Evolutionary conservation across 1,140 invertebrate genomes (phyloP), one percentile per base, ranked within the genome.

Genomic region (Holotrichia oblita): DNA sequence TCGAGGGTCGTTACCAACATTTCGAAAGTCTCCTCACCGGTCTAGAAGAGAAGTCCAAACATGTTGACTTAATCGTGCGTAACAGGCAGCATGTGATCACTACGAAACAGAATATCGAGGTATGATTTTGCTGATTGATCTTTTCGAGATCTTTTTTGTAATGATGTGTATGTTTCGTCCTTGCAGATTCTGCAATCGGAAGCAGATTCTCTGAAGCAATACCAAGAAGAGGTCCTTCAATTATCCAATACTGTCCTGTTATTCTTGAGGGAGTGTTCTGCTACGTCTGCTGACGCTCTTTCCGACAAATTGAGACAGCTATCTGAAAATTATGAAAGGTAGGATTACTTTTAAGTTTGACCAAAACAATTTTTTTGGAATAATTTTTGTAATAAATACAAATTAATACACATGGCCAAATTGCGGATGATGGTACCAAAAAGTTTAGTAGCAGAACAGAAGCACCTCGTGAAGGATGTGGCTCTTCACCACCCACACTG

Each of bases 81-180:
- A 95, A 92, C 40, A 92, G 92, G 83, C 90, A 92, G 82, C 92
- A 94, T 84, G 89, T 95, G 61, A 85, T 91, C 40, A 92, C 94
- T 84, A 91, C 92, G 41, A 90, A 91, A 81, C 91, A 92, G 87
- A 89, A 90, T 78, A 85, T 96, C 78, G 89, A 93, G 87, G 94
- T 95, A 85, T 90, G 8, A 7, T 6, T 64, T 27, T 8, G n/a
- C 6, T 40, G 27, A 73, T 48, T 40, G 4, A 24, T 22, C 6
- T 12, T 9, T 55, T 76, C 10, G 41, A 20, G 17, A 6, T 6
- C n/a, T 59, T 27, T 17, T 48, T 22, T 24, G 22, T 59, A 34
- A 73, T 40, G 10, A 75, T 76, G 9, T 14, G 4, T 9, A 4
- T 55, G 42, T 9, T 76, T 73, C 6, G 79, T 80, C 73, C 82